Evolutionary conservation across 2,888 invertebrate species (phyloP), one percentile per base, ranked within the genome.

Genomic region (Hirtodrosophila histrioides): DNA sequence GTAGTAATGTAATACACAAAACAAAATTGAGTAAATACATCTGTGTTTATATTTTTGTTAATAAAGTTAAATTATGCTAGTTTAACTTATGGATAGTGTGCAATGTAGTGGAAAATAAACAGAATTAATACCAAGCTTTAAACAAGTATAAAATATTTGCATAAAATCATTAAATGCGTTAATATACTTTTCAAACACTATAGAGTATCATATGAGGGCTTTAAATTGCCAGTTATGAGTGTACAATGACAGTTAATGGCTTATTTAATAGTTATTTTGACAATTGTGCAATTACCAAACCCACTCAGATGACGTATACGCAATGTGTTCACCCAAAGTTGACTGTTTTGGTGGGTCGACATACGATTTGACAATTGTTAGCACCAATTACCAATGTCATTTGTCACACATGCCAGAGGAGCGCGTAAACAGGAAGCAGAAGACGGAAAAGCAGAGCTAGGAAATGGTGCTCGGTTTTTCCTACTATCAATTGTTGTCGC

Each of bases 311-410:
- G 12, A 44, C 51, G 60, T 60, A 60, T 75, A 54, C 71, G 66
- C 39, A 62, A 54, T 56, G 41, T 43, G 23, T 12, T 27, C 33
- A 27, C 17, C 9, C 3, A 12, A 41, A 29, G 33, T 23, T 49
- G 44, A 12, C 29, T 33, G 24, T 29, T 53, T 39, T 27, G 7
- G 9, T 12, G 41, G n/a, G 11, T 3, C 11, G 35, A 55, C 53
- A 46, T 66, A 29, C 49, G 49, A 68, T 65, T 65, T 76, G 57
- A 57, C 58, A 69, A 51, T 73, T 76, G 84, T 66, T 62, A 65
- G 48, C 70, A 69, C 49, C 66, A 79, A 86, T 86, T 83, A 64
- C 70, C 63, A 61, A 53, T 74, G 67, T 62, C 77, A 67, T 73
- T 86, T 70, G 70, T 69, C 74, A 70, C 53, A 58, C 33, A 75